Base-by-base conservation (phyloP, 2,888 invertebrate genomes). In the Nysson spinosus region DNA sequence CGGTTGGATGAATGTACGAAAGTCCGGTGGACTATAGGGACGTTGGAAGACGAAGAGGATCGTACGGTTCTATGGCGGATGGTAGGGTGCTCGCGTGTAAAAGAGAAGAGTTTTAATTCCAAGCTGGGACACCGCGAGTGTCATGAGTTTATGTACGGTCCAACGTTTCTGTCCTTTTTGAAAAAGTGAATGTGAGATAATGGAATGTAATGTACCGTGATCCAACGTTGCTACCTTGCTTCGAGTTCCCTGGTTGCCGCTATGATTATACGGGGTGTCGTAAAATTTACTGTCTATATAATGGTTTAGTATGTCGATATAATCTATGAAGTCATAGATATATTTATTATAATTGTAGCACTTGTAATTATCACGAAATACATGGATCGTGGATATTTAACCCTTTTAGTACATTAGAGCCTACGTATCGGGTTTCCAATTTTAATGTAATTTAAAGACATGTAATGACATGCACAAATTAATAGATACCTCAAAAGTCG, bases 201-300 rank as follows among this genome's bases (percentile, higher is more conserved):
- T 76, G 71, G 72, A 69, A 75, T 63, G 71, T 77, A 77, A 78
- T 75, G 73, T 69, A 72, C 50, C 73, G 65, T 66, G 69, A 67
- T 71, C 61, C 44, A 22, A 34, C 66, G 14, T 9, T 11, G 70
- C 68, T 67, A 64, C 69, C 67, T 57, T 55, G 44, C 44, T 37
- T 54, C 55, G 55, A 50, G 49, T 61, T 56, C 56, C 50, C 65
- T 35, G 50, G 20, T 47, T 57, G 30, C 6, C 9, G n/a, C 30
- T 28, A 2, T 9, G 14, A 34, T 51, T 66, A 39, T 54, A 52
- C 35, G 54, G 37, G 55, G 46, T 46, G 47, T 66, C 49, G 47
- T 42, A 28, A 42, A 63, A 57, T 51, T 50, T 44, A 24, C 52
- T 30, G 47, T 4, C n/a, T 30, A n/a, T 4, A n/a, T 4, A 30